Percentiles rank a stretch among this genome's conserved stretches.
phyloP scores from a whole-genome alignment of 1,140 invertebrate genomes.

The Homalodisca vitripennis region DNA sequence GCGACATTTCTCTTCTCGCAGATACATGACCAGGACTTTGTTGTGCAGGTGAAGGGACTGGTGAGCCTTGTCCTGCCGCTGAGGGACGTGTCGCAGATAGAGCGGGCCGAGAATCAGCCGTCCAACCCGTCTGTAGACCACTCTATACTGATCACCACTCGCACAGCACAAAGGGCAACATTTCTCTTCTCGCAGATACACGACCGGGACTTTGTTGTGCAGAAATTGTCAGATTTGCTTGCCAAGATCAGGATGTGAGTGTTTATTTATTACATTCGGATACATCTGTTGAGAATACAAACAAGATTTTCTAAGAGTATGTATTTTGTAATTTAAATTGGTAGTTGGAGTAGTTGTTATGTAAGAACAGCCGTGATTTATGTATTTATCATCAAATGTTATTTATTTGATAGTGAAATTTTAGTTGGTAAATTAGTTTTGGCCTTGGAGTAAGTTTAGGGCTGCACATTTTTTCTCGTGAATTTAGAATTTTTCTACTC shows the following conservation, averaged over 20 bases:
- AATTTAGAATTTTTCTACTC: too few relatives aligned
- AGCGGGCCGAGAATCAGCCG: conserved; percentile 67
- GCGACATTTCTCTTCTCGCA: conserved; percentile 88
- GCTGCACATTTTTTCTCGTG: too few relatives aligned
- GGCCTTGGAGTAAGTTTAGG: too few relatives aligned
- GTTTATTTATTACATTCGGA: too few relatives aligned
- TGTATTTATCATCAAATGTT: too few relatives aligned
- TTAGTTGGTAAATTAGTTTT: too few relatives aligned
- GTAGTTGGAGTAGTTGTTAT: too few relatives aligned
- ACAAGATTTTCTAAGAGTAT: too few relatives aligned
- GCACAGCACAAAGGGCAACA: conserved; percentile 64
- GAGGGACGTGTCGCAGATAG: conserved; percentile 70
- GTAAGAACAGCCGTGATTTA: too few relatives aligned
- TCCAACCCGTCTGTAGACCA: conserved; percentile 63
- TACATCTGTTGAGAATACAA: too few relatives aligned
- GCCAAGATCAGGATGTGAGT: conserved; percentile 52
- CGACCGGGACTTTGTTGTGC: conserved; percentile 85
- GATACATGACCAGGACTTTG: conserved; percentile 83
- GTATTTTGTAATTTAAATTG: too few relatives aligned
- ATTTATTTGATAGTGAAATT: too few relatives aligned
- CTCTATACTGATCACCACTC: conserved; percentile 82
- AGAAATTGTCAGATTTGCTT: conserved; percentile 86
- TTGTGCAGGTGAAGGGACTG: conserved; percentile 81
- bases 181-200: conserved; percentile 89
- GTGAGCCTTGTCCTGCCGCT: conserved; percentile 89